phyloP scores from a whole-genome alignment of 2,113 vertebrate genomes.

The Triplophysa tibetana region DNA sequence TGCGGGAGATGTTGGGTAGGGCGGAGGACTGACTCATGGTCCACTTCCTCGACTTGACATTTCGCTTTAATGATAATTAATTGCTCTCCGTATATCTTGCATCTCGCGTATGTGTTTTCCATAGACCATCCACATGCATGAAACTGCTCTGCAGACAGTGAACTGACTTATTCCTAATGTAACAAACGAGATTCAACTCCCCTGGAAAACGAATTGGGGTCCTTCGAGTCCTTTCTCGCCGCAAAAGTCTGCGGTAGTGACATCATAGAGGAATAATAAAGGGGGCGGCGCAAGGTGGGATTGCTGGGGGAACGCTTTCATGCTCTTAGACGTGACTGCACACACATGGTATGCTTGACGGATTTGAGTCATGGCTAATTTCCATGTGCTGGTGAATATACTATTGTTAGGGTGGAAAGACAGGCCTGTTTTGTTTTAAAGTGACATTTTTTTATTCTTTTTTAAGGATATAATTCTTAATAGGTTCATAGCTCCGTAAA shows the following conservation, averaged over 20 bases:
- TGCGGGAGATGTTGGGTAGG: neutral
- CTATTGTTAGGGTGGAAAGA: slow-evolving; percentile 34
- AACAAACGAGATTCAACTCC: slow-evolving; percentile 56
- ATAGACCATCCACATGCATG: slow-evolving; percentile 45
- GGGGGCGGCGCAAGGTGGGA: slow-evolving; percentile 37
- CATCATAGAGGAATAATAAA: slow-evolving; percentile 52
- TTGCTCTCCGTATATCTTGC: slow-evolving; percentile 46
- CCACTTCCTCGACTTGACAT: slow-evolving; percentile 50
- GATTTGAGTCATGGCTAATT: slow-evolving; percentile 30
- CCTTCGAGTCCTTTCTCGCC: slow-evolving; percentile 33
- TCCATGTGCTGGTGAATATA: slow-evolving; percentile 36
- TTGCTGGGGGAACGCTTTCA: slow-evolving; percentile 38
- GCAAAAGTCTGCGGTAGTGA: slow-evolving; percentile 46
- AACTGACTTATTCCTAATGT: slow-evolving; percentile 55
- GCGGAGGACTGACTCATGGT: slow-evolving; percentile 27
- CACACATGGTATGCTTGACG: slow-evolving; percentile 53
- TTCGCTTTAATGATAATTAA: slow-evolving; percentile 57
- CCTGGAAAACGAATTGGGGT: slow-evolving; percentile 39
- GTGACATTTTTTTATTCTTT: neutral
- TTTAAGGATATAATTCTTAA: neutral
- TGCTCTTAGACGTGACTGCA: slow-evolving; percentile 54
- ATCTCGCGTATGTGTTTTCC: slow-evolving; percentile 53
- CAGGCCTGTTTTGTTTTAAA: neutral
- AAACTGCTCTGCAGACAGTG: slow-evolving; percentile 49
- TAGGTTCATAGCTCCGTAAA: neutral